These are phyloP conservation scores for Papilio demoleus DNA, from an alignment of 2,888 invertebrate genomes.

Conservation along the genomic window DNA sequence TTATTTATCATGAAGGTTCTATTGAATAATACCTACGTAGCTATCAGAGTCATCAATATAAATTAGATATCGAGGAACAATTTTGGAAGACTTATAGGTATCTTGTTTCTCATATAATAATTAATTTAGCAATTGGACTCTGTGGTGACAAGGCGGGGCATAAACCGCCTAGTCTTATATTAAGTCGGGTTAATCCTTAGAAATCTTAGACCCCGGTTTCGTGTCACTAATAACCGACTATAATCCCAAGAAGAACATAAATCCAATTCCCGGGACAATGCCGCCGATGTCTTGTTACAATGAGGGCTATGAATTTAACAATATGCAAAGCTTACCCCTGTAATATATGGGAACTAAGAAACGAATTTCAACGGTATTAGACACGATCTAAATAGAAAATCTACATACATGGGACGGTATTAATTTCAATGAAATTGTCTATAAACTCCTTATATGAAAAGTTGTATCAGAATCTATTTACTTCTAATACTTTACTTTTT, in stretches of 20 bases:
- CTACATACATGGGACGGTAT: neutral
- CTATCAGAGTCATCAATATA: neutral
- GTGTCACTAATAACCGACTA: slow-evolving; percentile 40
- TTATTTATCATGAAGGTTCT: neutral
- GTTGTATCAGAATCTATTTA: too few relatives aligned
- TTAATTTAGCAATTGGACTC: slow-evolving; percentile 40
- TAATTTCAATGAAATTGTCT: neutral
- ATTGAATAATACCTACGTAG: neutral
- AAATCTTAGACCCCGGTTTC: slow-evolving; percentile 40
- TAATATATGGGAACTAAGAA: slow-evolving; percentile 20
- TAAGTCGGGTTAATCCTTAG: slow-evolving; percentile 39
- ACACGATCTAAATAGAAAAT: slow-evolving; percentile 14
- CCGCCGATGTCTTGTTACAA: slow-evolving; percentile 29
- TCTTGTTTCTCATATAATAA: slow-evolving; percentile 23
- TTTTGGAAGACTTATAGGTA: slow-evolving; percentile 7
- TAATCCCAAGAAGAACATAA: slow-evolving; percentile 40
- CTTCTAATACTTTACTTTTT: too few relatives aligned
- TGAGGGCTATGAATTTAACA: slow-evolving; percentile 29
- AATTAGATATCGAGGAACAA: slow-evolving; percentile 16
- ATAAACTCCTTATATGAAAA: neutral
- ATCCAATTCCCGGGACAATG: slow-evolving; percentile 38
- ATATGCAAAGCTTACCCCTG: slow-evolving; percentile 32
- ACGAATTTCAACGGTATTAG: slow-evolving; percentile 1
- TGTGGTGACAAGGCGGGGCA: slow-evolving; percentile 36
- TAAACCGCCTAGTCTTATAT: slow-evolving; percentile 36